Conservation (phyloP, 2,797 vertebrate genomes). For the Oryzias sinensis region DNA sequence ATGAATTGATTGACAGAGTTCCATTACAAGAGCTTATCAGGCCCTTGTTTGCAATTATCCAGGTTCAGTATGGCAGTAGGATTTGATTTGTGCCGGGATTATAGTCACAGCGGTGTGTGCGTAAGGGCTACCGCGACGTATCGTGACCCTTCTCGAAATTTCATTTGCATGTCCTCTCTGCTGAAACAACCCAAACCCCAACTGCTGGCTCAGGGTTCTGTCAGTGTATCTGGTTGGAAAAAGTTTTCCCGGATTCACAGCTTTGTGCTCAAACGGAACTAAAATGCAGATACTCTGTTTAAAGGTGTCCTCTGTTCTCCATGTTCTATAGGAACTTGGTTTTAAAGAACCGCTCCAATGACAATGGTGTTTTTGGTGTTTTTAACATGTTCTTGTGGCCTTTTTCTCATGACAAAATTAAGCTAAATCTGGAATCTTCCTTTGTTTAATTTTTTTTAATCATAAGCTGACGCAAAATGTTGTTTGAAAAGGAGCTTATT, state of each 20-base stretch:
- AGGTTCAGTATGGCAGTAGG: constrained; percentile 73
- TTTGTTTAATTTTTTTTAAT: too few relatives aligned
- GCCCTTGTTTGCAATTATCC: constrained; percentile 84
- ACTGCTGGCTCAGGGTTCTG: constrained; percentile 18
- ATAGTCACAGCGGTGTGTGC: constrained; percentile 62
- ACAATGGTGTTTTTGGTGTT: too few relatives aligned
- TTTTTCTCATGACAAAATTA: too few relatives aligned
- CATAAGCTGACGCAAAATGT: too few relatives aligned
- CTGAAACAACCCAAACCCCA: constrained; percentile 30
- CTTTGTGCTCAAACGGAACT: too few relatives aligned
- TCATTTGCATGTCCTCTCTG: constrained; percentile 56
- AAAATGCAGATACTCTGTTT: too few relatives aligned
- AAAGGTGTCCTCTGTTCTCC: too few relatives aligned
- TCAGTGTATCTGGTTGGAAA: background rate
- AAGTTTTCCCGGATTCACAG: background rate
- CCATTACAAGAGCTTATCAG: constrained; percentile 85
- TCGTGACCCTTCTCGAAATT: constrained; percentile 47
- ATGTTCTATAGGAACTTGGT: too few relatives aligned
- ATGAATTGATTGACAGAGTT: constrained; percentile 91
- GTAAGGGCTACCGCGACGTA: constrained; percentile 44
- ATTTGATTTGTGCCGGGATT: constrained; percentile 80
- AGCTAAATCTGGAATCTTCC: too few relatives aligned
- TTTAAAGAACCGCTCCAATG: too few relatives aligned
- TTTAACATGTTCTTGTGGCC: too few relatives aligned
- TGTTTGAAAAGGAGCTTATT: too few relatives aligned